A percentile compares a stretch with the other conserved stretches of the same genome.
Conservation (phyloP, 2,888 invertebrate genomes). For the Drosophila putrida region DNA sequence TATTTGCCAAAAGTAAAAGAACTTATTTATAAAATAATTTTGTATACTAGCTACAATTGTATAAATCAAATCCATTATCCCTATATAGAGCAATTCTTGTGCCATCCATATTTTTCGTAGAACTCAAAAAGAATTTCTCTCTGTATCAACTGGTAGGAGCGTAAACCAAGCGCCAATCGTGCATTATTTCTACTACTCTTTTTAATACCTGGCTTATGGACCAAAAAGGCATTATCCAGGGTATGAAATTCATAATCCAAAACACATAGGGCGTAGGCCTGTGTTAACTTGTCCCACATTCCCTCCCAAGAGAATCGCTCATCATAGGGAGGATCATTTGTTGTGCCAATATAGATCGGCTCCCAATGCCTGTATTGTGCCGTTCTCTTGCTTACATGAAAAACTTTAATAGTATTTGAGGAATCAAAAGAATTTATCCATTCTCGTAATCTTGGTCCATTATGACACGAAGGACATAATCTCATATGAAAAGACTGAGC, state of each 20-base stretch:
- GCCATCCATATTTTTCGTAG: background rate
- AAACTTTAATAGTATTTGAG: constrained; percentile 78
- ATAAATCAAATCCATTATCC: too few species aligned
- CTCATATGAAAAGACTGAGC: constrained; percentile 58
- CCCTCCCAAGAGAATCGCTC: constrained; percentile 96
- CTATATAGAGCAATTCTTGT: constrained; percentile 1
- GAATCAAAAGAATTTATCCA: constrained; percentile 53
- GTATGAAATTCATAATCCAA: constrained; percentile 95
- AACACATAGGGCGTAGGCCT: constrained; percentile 89
- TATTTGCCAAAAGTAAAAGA: too few species aligned
- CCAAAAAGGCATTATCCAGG: constrained; percentile 94
- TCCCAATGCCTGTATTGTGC: constrained; percentile 92
- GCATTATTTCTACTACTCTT: constrained; percentile 85
- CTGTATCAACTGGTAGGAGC: background rate
- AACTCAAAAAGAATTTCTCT: background rate
- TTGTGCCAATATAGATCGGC: constrained; percentile 95
- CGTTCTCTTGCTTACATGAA: constrained; percentile 90
- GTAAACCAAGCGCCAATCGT: background rate
- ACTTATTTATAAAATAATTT: too few species aligned
- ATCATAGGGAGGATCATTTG: constrained; percentile 93
- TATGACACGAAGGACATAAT: constrained; percentile 61
- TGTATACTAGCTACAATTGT: too few species aligned
- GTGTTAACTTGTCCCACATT: constrained; percentile 86
- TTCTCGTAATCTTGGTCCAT: constrained; percentile 83
- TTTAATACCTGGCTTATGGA: constrained; percentile 96